Conservation (phyloP, 2,113 vertebrate species). For the Pholis gunnellus region DNA sequence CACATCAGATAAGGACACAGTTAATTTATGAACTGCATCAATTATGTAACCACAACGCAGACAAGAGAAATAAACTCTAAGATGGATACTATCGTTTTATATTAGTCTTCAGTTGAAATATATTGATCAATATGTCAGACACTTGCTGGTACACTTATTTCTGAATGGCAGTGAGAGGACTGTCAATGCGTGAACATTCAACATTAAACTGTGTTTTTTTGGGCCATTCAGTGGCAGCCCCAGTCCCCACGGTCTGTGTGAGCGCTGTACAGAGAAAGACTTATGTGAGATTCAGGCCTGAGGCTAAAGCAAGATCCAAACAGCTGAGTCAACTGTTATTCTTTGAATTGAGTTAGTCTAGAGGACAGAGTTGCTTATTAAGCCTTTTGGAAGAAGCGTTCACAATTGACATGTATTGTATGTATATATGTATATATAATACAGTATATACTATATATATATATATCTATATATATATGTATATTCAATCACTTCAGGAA, state of each 20-base stretch:
- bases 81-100: conserved; percentile 38
- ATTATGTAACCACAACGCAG: conserved; percentile 55
- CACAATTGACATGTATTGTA: conserved; percentile 50
- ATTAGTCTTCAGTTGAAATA: conserved; percentile 32
- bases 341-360: conserved; percentile 60
- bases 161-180: conserved; percentile 19
- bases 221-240: conserved; percentile 21
- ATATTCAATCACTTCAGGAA: conserved; percentile 21
- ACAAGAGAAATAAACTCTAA: conserved; percentile 5
- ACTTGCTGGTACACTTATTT: conserved; percentile 12
- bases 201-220: conserved; percentile 27
- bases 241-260: conserved; percentile 42
- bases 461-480: conserved; percentile 18
- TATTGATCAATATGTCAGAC: conserved; percentile 49
- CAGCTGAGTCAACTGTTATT: conserved; percentile 72
- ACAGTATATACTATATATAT: conserved; percentile 3
- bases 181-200: conserved; percentile 18
- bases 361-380: conserved; percentile 73
- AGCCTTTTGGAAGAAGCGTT: conserved; percentile 56
- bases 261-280: conserved; percentile 39
- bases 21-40: conserved; percentile 65
- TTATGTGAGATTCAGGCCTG: conserved; percentile 59
- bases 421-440: conserved; percentile 18
- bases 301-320: conserved; percentile 68
- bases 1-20: conserved; percentile 52